A percentile compares a stretch with the other conserved stretches of the same genome.
Conservation (phyloP, 2,888 invertebrate species). For the Leptopilina drosophilae region DNA sequence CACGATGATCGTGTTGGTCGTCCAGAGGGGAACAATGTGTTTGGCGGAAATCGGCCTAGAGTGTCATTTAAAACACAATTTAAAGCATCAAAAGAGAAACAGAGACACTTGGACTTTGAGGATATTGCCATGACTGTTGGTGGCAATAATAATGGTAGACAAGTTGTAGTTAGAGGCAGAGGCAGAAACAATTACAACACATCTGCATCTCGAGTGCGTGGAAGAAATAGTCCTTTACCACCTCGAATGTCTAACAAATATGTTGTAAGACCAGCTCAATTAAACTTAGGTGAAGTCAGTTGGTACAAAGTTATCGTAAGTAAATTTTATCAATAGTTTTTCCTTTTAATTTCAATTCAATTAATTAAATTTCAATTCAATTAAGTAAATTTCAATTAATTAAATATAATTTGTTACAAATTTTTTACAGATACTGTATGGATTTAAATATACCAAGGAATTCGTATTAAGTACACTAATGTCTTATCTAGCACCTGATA, state of each 20-base stretch:
- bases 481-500: constrained; percentile 82
- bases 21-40: constrained; percentile 46
- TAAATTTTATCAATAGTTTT: too few relatives aligned
- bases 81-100: constrained; percentile 51
- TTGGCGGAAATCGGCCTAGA: constrained; percentile 60
- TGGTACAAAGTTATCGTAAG: constrained; percentile 86
- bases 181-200: constrained; percentile 51
- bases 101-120: constrained; percentile 57
- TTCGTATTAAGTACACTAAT: constrained; percentile 81
- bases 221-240: constrained; percentile 68
- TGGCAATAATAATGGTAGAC: constrained; percentile 63
- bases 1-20: constrained; percentile 66
- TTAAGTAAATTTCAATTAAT: too few relatives aligned
- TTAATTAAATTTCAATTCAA: too few relatives aligned
- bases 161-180: constrained; percentile 59
- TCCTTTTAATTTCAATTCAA: too few relatives aligned
- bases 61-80: constrained; percentile 69
- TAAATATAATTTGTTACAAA: too few relatives aligned
- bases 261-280: constrained; percentile 43
- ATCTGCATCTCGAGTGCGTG: constrained; percentile 51
- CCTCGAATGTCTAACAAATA: constrained; percentile 54
- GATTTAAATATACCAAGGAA: constrained; percentile 86
- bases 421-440: constrained; percentile 81
- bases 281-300: constrained; percentile 71
- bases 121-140: constrained; percentile 67